Base-by-base conservation (phyloP, 2,797 vertebrate genomes). In the Ceyx erithaca region DNA sequence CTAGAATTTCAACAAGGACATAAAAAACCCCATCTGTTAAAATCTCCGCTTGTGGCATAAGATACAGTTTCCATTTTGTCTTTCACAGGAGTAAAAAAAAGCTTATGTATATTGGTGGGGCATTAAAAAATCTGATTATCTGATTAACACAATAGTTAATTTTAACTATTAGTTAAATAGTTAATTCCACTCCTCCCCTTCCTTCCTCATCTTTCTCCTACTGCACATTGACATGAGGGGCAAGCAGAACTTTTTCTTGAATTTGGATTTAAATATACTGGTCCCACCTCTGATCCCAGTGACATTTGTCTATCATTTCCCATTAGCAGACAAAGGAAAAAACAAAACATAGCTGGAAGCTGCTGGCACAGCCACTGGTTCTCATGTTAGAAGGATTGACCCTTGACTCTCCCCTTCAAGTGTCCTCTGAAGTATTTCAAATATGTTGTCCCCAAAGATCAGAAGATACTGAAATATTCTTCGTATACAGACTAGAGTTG, bases 391-490 rank as follows among this genome's bases (percentile, higher is more conserved):
- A 51, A 75, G 66, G 30, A 92, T 0, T 21, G 72, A 96, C 93
- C 95, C 69, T 87, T 96, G 94, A 87, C 94, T 90, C 69, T 71
- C 62, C 41, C 22, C 61, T 80, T 87, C 63, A 22, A 89, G 40
- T 17, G 51, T 87, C 86, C 58, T 85, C 91, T 59, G 30, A 94
- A 85, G 46, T 37, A 96, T 96, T 89, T 89, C 84, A 96, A 94
- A 46, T 76, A 95, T 94, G 62, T 31, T 59, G 86, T 90, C 92
- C 93, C 86, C 76, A 85, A 94, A 95, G 95, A 92, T 66, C 86
- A 85, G 75, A 95, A 90, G 88, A 91, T 28, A 33, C 55, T 80
- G 72, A 94, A 94, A 92, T 89, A 89, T 72, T 90, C 58, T 41
- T 87, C 6, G 0, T 87, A 72, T 41, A 75, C 59, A 90, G 84